Conservation (phyloP, 1,140 invertebrate genomes). For the Eriosoma lanigerum region DNA sequence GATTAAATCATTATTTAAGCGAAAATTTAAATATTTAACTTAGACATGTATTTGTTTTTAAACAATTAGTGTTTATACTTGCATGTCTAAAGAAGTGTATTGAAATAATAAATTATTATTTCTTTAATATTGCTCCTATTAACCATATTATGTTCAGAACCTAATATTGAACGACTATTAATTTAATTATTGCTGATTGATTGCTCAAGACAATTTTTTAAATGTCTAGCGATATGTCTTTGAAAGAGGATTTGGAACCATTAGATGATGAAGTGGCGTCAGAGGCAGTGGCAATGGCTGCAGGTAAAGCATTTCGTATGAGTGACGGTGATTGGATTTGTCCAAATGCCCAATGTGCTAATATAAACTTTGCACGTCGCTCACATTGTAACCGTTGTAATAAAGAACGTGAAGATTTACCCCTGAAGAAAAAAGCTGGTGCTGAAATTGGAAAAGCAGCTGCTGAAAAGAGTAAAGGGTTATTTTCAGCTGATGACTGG, state of each 20-base stretch:
- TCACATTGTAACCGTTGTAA: constrained; percentile 89
- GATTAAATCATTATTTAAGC: too few species aligned
- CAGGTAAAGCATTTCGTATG: constrained; percentile 54
- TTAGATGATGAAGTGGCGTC: too few species aligned
- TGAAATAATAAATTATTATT: too few species aligned
- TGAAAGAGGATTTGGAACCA: constrained; percentile 25
- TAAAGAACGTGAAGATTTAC: constrained; percentile 59
- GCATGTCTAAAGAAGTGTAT: too few species aligned
- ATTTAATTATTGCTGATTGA: neutral
- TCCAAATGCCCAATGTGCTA: constrained; percentile 68
- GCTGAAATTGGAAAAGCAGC: constrained; percentile 97
- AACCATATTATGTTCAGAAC: neutral
- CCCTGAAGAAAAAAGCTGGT: constrained; percentile 86
- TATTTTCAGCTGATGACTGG: constrained; percentile 99
- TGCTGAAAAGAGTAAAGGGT: constrained; percentile 95
- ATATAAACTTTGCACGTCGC: constrained; percentile 92
- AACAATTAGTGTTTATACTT: neutral
- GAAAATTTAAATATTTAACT: neutral
- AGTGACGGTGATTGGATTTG: constrained; percentile 64
- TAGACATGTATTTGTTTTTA: neutral
- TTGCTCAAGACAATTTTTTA: neutral
- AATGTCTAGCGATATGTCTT: constrained; percentile 27
- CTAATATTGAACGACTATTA: neutral
- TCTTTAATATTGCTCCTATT: too few species aligned
- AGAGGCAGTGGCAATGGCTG: neutral